phyloP scores from a whole-genome alignment of 2,888 invertebrate genomes.

The Drosophila planitibia region DNA sequence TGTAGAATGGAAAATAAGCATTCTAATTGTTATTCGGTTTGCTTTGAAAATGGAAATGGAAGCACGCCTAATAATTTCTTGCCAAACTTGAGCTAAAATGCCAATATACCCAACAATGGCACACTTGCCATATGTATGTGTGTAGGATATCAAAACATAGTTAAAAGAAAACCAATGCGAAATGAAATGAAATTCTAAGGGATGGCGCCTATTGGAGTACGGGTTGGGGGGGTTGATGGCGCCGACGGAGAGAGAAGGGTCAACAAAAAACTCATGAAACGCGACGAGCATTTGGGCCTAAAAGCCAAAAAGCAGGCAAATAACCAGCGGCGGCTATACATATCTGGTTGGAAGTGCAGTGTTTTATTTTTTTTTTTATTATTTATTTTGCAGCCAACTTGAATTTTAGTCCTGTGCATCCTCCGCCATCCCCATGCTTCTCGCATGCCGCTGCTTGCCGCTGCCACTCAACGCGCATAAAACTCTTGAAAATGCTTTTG shows the following conservation, averaged over 20 bases:
- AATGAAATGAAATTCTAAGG: constrained; percentile 41
- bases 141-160: constrained; percentile 4
- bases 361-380: constrained; percentile 8
- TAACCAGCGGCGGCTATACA: constrained; percentile 32
- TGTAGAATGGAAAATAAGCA: too few species aligned
- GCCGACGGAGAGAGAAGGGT: background rate
- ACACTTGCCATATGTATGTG: background rate
- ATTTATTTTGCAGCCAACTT: constrained; percentile 33
- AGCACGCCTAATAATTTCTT: background rate
- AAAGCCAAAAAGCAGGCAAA: constrained; percentile 36
- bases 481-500: constrained; percentile 81
- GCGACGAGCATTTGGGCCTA: constrained; percentile 40
- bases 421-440: background rate
- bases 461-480: constrained; percentile 72
- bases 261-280: constrained; percentile 23
- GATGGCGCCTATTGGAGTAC: background rate
- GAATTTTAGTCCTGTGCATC: constrained; percentile 45
- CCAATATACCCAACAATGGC: background rate
- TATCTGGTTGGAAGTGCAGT: constrained; percentile 4
- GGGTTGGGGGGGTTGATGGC: background rate
- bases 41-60: background rate
- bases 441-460: constrained; percentile 37
- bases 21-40: too few species aligned
- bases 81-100: background rate
- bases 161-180: constrained; percentile 20